A percentile compares a stretch with the other conserved stretches of the same genome.
These are phyloP conservation scores for Drosophila tropicalis DNA, from an alignment of 1,140 invertebrate species.

Conservation along the genomic window DNA sequence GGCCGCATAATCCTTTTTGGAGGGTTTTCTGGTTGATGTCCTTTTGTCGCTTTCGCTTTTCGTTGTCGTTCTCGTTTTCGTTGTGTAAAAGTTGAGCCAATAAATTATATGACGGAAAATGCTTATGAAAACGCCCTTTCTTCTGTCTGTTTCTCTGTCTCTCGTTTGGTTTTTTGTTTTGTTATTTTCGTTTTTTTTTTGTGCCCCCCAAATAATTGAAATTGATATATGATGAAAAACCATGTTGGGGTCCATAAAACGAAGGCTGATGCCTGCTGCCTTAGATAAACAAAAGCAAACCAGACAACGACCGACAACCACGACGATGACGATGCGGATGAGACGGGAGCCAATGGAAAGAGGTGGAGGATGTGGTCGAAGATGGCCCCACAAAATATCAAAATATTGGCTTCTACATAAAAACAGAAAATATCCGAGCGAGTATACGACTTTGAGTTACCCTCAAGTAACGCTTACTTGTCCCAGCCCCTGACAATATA, in stretches of 20 bases:
- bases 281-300: constrained; percentile 68
- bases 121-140: constrained; percentile 36
- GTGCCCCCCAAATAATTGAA: constrained; percentile 70
- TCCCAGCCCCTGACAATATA: not conserved
- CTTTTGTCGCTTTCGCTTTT: constrained; percentile 35
- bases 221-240: constrained; percentile 70
- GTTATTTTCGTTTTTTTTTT: not conserved
- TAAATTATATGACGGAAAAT: constrained; percentile 72
- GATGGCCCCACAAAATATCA: constrained; percentile 53
- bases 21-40: constrained; percentile 38
- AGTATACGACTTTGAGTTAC: not conserved
- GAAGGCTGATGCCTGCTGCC: constrained; percentile 44
- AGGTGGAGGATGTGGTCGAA: not conserved
- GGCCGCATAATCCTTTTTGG: constrained; percentile 71
- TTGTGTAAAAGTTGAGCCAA: constrained; percentile 52
- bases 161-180: not conserved
- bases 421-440: constrained; percentile 12
- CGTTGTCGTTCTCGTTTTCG: constrained; percentile 20
- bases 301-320: not conserved
- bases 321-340: constrained; percentile 1
- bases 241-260: constrained; percentile 57
- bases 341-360: constrained; percentile 10
- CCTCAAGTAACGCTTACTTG: not conserved
- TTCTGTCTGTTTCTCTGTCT: not conserved
- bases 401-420: constrained; percentile 58